Conservation (phyloP, 92 coral and sea anemone genomes). For the Heteractis magnifica region DNA sequence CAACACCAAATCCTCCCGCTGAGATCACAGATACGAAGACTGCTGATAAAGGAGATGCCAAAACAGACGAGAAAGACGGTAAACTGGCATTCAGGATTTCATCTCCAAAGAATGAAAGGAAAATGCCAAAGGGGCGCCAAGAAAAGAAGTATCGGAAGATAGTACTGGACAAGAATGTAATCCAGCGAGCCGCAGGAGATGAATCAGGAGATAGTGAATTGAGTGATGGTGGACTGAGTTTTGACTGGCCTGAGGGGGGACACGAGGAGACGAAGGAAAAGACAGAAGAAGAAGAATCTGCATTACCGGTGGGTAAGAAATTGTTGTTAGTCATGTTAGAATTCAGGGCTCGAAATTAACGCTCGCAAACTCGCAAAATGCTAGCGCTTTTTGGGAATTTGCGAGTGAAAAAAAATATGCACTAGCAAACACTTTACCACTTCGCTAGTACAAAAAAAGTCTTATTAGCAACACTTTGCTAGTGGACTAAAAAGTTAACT, state of each 20-base stretch:
- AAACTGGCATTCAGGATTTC: not conserved
- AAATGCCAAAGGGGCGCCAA: conserved; percentile 10
- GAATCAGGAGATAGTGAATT: conserved; percentile 74
- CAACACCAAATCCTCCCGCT: not conserved
- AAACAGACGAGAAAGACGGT: not conserved
- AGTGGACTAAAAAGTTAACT: too few species aligned
- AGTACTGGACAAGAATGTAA: conserved; percentile 27
- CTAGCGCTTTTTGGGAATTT: too few species aligned
- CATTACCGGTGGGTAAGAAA: conserved; percentile 42
- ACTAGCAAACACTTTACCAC: too few species aligned
- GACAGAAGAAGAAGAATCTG: conserved; percentile 34
- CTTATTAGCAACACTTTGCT: too few species aligned
- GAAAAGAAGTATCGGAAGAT: conserved; percentile 44
- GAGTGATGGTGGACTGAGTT: conserved; percentile 45
- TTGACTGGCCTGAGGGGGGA: conserved; percentile 15
- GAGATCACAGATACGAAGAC: not conserved
- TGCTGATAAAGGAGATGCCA: not conserved
- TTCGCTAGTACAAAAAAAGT: too few species aligned
- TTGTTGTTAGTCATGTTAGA: not conserved
- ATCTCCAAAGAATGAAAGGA: not conserved
- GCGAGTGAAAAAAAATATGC: too few species aligned
- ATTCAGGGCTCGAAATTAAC: too few species aligned
- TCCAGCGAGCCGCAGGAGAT: conserved; percentile 65
- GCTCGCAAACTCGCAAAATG: too few species aligned
- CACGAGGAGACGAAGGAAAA: conserved; percentile 14